Conservation (phyloP, 2,113 vertebrate species). For the Epinephelus fuscoguttatus region DNA sequence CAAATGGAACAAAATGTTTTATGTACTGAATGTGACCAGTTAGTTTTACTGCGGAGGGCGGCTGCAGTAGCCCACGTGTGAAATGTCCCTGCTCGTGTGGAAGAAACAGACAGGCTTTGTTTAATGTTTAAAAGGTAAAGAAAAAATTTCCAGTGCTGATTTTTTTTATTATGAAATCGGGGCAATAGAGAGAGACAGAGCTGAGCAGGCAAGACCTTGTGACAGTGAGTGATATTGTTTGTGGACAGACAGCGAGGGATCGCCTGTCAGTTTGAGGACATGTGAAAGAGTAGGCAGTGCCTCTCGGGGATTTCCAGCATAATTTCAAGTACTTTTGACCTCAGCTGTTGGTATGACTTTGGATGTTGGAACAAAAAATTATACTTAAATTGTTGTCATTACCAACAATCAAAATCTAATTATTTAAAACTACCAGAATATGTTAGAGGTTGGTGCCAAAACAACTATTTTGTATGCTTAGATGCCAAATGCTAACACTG, state of each 20-base stretch:
- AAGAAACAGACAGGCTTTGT: constrained; percentile 58
- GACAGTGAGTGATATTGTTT: constrained; percentile 38
- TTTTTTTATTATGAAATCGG: constrained; percentile 20
- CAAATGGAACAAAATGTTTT: constrained; percentile 30
- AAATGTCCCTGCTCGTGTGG: constrained; percentile 8
- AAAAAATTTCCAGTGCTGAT: constrained; percentile 17
- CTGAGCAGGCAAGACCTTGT: constrained; percentile 14
- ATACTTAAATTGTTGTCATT: neutral
- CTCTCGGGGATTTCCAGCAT: constrained; percentile 16
- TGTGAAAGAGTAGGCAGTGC: neutral
- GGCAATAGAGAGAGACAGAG: constrained; percentile 3
- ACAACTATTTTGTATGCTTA: neutral
- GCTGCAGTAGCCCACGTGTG: neutral
- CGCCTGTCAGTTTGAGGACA: constrained; percentile 30
- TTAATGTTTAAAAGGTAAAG: constrained; percentile 22
- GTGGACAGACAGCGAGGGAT: constrained; percentile 25
- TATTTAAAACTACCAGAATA: neutral
- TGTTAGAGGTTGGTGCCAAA: neutral
- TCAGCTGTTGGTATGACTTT: neutral
- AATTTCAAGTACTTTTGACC: constrained; percentile 11
- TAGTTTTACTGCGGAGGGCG: constrained; percentile 24
- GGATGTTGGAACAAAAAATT: neutral
- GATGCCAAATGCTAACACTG: too few relatives aligned
- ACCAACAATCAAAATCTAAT: neutral
- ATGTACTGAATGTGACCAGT: constrained; percentile 17